These are phyloP conservation scores for Agrotis puta DNA, from an alignment of 2,888 invertebrate species.

Conservation along the genomic window DNA sequence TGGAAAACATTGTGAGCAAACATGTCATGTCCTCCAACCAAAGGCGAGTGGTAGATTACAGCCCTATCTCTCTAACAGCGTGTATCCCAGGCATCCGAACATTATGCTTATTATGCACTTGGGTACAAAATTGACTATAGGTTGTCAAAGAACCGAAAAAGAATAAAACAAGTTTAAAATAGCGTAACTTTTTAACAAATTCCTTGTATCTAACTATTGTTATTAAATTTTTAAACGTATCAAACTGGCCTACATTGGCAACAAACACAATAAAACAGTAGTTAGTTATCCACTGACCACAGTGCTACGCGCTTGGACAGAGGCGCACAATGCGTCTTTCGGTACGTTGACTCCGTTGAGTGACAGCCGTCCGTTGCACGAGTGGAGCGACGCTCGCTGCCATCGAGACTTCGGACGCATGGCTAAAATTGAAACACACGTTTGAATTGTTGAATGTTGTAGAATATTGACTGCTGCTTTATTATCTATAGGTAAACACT, in stretches of 20 bases:
- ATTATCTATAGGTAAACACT: neutral
- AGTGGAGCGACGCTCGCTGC: conserved; percentile 78
- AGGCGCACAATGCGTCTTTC: conserved; percentile 79
- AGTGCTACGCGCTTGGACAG: conserved; percentile 73
- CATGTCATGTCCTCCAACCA: too few relatives aligned
- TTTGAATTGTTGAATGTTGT: neutral
- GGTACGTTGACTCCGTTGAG: conserved; percentile 70
- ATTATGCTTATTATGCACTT: too few relatives aligned
- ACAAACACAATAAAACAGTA: conserved; percentile 13
- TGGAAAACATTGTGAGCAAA: too few relatives aligned
- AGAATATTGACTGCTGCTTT: neutral
- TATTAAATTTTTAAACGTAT: neutral
- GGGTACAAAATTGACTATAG: too few relatives aligned
- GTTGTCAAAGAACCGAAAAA: neutral
- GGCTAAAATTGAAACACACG: conserved; percentile 35
- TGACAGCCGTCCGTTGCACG: conserved; percentile 74
- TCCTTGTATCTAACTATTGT: neutral
- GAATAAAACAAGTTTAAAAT: neutral
- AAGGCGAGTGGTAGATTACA: too few relatives aligned
- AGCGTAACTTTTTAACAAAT: neutral
- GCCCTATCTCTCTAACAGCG: too few relatives aligned
- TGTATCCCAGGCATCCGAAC: too few relatives aligned
- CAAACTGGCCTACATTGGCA: neutral
- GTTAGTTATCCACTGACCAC: conserved; percentile 73
- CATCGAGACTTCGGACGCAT: conserved; percentile 68